phyloP scores from a whole-genome alignment of 64 coral and sea anemone species.

The Montipora sp. region DNA sequence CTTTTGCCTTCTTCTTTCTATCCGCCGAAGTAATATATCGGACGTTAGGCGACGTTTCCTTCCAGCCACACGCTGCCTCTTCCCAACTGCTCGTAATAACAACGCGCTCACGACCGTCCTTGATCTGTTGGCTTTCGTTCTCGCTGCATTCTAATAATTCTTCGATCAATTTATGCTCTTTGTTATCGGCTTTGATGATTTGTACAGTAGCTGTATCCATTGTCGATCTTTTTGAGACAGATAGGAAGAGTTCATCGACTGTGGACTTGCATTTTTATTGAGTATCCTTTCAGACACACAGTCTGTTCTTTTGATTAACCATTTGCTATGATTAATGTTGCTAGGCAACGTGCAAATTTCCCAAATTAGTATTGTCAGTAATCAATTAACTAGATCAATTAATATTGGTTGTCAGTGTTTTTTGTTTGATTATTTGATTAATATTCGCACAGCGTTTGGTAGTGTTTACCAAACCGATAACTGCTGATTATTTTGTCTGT shows the following conservation, averaged over 20 bases:
- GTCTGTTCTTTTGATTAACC: background rate
- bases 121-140: constrained; percentile 8
- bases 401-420: no score
- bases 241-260: background rate
- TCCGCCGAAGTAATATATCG: constrained; percentile 64
- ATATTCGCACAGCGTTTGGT: no score
- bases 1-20: constrained; percentile 82
- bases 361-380: no score
- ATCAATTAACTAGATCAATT: no score
- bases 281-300: background rate
- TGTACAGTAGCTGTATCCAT: background rate
- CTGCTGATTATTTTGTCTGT: no score
- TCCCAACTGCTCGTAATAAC: constrained; percentile 73
- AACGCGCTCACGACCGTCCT: constrained; percentile 64
- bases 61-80: constrained; percentile 84
- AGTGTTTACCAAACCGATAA: no score
- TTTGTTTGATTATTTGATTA: no score
- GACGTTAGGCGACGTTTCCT: constrained; percentile 76
- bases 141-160: constrained; percentile 29
- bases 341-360: background rate
- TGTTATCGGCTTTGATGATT: background rate
- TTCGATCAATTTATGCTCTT: constrained; percentile 13
- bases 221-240: background rate
- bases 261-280: background rate
- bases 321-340: background rate